Conservation (phyloP, 2,797 vertebrate genomes). For the Bradypodion ventrale region DNA sequence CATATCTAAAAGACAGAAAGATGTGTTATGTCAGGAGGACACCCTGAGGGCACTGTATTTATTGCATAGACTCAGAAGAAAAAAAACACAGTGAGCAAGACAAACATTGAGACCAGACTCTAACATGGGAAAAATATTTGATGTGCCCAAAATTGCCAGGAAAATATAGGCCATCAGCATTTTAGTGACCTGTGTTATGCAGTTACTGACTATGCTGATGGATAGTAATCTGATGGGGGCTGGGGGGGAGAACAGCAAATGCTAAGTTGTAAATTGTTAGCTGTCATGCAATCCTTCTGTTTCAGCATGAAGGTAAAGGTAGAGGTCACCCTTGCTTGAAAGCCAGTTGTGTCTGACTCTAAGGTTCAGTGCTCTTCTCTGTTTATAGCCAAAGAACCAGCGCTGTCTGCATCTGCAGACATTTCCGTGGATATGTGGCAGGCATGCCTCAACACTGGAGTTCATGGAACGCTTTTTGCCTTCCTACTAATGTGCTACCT, state of each 20-base stretch:
- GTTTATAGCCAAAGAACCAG: no score
- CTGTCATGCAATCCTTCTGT: neutral
- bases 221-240: neutral
- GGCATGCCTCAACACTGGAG: no score
- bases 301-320: no score
- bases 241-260: neutral
- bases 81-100: neutral
- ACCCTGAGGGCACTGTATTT: slow-evolving; percentile 26
- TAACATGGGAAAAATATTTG: neutral
- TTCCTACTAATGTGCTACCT: no score
- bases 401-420: no score
- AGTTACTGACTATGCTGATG: slow-evolving; percentile 10
- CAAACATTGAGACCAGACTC: neutral
- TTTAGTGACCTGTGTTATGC: slow-evolving; percentile 1
- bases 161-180: neutral
- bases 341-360: no score
- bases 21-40: slow-evolving; percentile 29
- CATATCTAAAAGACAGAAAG: slow-evolving; percentile 3
- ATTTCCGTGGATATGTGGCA: no score
- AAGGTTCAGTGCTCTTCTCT: no score
- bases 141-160: neutral
- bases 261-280: neutral
- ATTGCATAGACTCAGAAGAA: slow-evolving; percentile 28
- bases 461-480: no score
- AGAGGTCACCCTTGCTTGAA: no score